Base-by-base conservation (phyloP, 2,888 invertebrate species). In the Cepaea hortensis region DNA sequence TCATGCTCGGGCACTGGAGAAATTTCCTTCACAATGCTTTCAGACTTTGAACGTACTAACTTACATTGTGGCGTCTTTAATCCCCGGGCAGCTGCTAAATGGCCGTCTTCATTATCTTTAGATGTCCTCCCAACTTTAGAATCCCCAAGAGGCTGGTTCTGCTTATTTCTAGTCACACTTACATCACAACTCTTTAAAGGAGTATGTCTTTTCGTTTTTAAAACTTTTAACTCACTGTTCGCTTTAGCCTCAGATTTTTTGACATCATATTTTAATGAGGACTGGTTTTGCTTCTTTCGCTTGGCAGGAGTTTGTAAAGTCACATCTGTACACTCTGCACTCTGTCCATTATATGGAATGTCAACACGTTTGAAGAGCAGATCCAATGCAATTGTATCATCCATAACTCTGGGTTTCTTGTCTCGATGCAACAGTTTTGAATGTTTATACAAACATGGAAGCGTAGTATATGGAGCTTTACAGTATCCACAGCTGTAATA, bases 401-500 rank as follows among this genome's bases (percentile, higher is more conserved):
- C 13, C 35, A 7, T 11, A n/a, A 81, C 81, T 0, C 3, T 11
- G 6, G 18, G 4, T 75, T 86, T 7, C 50, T 23, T 48, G 20
- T 65, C 82, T 48, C 68, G n/a, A 23, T 85, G 85, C 13, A 81
- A 46, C 75, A 85, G 75, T n/a, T 50, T 85, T 9, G 50, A 23
- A 85, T 85, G 85, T 35, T 70, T 48, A 9, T 85, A 4, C 15
- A 85, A 70, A 9, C 6, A 3, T 18, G 0, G 0, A 4, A 48
- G 4, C 1, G 11, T 15, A n/a, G 65, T 50, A 70, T 79, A 85
- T 48, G 76, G 11, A 35, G 79, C 77, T 48, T 35, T 35, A 85
- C 85, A 85, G 70, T 85, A 72, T 35, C 79, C 79, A 79, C 85
- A 85, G n/a, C 62, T n/a, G 62, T 62, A 65, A 62, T 70, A 68